Base-by-base conservation (phyloP, 2,797 vertebrate species). In the Rhincodon typus region DNA sequence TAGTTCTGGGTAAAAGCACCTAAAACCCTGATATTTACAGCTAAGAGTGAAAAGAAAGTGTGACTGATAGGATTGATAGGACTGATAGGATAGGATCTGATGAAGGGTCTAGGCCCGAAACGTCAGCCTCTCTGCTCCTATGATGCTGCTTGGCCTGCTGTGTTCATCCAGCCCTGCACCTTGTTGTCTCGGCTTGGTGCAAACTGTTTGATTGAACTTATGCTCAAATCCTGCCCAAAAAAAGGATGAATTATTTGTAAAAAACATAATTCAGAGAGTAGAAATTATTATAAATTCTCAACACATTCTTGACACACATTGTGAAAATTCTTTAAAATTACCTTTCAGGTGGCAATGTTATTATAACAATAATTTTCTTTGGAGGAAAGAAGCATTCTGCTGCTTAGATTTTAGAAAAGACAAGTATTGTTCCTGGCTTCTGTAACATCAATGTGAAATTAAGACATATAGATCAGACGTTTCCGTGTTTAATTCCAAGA, bases 1-100 rank as follows among this genome's bases (percentile, higher is more conserved):
- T 84, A 84, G 82, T 46, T 42, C 38, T 84, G 82, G 82, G 82
- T 84, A 84, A 84, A 84, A 84, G 42, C 82, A 46, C 82, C 82
- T 84, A 46, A 46, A 25, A 84, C 82, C 38, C 79, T 46, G 82
- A 84, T 84, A 38, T 84, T 84, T 84, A 84, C 38, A 84, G 42
- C 82, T 84, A 84, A 84, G 19, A 1, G 19, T 84, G 82, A 25
- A 84, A 84, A 46, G 42, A 25, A 46, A 82, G 38, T 84, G 38
- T 84, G 82, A 84, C 46, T 84, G 42, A 84, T 84, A 25, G 82
- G 42, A 46, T 42, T 84, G n/a, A n/a, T n/a, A n/a, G n/a, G n/a
- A n/a, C n/a, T n/a, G n/a, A n/a, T n/a, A n/a, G n/a, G n/a, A n/a
- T n/a, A n/a, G n/a, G n/a, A n/a, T n/a, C n/a, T n/a, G n/a, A n/a